Evolutionary conservation across 2,888 invertebrate genomes (phyloP).

Genomic region (Ligdia adustata): DNA sequence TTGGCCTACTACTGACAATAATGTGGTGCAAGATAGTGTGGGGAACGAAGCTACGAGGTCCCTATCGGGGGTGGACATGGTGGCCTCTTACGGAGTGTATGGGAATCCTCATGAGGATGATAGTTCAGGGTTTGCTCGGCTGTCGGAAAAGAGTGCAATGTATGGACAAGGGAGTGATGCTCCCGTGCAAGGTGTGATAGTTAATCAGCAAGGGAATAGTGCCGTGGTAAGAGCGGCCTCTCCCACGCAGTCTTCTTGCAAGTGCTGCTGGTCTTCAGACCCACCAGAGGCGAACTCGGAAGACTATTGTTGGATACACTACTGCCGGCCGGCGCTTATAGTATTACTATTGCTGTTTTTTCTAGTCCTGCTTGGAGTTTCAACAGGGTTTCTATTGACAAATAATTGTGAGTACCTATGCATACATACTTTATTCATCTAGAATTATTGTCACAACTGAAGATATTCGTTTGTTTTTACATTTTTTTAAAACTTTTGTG

Average conservation of each 20-base stretch:
- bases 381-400: conserved; percentile 83
- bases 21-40: conserved; percentile 62
- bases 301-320: conserved; percentile 81
- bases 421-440: too few relatives aligned
- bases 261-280: conserved; percentile 69
- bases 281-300: conserved; percentile 72
- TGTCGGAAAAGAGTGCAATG: conserved; percentile 69
- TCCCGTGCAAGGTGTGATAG: conserved; percentile 78
- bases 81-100: conserved; percentile 81
- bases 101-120: conserved; percentile 79
- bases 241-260: conserved; percentile 57
- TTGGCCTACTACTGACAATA: conserved; percentile 79
- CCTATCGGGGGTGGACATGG: conserved; percentile 79
- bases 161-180: conserved; percentile 75
- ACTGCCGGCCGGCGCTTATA: conserved; percentile 81
- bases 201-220: conserved; percentile 80
- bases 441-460: too few relatives aligned
- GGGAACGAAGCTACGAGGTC: conserved; percentile 73
- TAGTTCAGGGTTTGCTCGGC: conserved; percentile 74
- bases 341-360: conserved; percentile 80
- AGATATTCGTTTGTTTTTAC: too few relatives aligned
- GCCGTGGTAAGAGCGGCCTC: conserved; percentile 68
- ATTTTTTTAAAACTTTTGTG: too few relatives aligned
- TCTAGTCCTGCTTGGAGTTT: conserved; percentile 81
- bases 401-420: conserved; percentile 86